A percentile compares a stretch with the other conserved stretches of the same genome.
phyloP scores from a whole-genome alignment of 2,888 invertebrate genomes.

The Lepidocyrtoides sp. region DNA sequence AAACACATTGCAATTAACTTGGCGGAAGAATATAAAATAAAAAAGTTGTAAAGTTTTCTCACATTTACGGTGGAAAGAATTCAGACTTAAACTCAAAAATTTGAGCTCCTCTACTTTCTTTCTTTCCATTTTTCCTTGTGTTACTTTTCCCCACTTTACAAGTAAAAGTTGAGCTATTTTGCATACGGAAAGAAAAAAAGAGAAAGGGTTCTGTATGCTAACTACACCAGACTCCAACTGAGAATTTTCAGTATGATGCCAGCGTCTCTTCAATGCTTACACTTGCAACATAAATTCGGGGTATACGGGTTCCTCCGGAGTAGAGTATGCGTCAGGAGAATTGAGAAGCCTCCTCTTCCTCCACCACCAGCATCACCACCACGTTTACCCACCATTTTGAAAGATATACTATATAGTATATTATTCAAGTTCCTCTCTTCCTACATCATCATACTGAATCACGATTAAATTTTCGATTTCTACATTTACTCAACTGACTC shows the following conservation, averaged over 20 bases:
- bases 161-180: slow-evolving; percentile 50
- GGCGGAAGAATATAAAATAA: too few species aligned
- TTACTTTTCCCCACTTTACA: slow-evolving; percentile 50
- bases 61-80: background rate
- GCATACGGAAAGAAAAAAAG: slow-evolving; percentile 49
- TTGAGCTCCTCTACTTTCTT: background rate
- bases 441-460: background rate
- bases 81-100: background rate
- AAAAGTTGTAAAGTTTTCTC: too few species aligned
- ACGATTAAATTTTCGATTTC: background rate
- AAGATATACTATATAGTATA: background rate
- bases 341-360: slow-evolving; percentile 11
- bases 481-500: too few species aligned
- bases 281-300: slow-evolving; percentile 7
- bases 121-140: background rate
- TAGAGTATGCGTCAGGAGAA: slow-evolving; percentile 61
- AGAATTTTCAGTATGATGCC: slow-evolving; percentile 39
- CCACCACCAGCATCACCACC: slow-evolving; percentile 51
- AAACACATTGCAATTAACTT: too few species aligned
- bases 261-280: slow-evolving; percentile 46
- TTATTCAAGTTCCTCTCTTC: background rate
- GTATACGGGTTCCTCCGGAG: slow-evolving; percentile 56
- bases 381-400: slow-evolving; percentile 40
- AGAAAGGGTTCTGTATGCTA: slow-evolving; percentile 53
- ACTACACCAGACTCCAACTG: slow-evolving; percentile 60